Evolutionary conservation across 2,888 invertebrate genomes (phyloP).

Genomic region (Invenusta paracnida): DNA sequence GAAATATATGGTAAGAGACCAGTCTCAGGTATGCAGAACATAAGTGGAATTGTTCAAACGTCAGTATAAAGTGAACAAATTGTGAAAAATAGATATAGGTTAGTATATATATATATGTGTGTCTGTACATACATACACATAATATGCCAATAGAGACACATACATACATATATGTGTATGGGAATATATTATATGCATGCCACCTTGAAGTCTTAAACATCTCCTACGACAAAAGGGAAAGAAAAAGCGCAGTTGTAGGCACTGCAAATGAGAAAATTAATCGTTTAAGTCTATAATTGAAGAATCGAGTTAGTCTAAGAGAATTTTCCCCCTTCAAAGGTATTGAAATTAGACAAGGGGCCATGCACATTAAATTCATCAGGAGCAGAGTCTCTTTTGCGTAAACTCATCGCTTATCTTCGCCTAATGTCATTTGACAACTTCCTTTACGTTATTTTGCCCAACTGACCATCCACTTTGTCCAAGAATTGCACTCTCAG

Average conservation of each 20-base stretch:
- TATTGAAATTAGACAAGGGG: slow-evolving; percentile 27
- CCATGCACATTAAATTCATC: slow-evolving; percentile 27
- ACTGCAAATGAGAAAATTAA: slow-evolving; percentile 18
- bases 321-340: slow-evolving; percentile 17
- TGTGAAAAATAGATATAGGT: too few species aligned
- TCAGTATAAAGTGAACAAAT: too few species aligned
- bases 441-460: not conserved
- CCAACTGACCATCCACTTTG: not conserved
- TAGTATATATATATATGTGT: too few species aligned
- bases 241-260: not conserved
- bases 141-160: too few species aligned
- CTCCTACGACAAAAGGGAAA: not conserved
- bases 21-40: too few species aligned
- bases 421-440: slow-evolving; percentile 25
- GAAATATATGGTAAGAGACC: too few species aligned
- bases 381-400: slow-evolving; percentile 5
- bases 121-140: too few species aligned
- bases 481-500: not conserved
- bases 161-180: too few species aligned
- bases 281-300: slow-evolving; percentile 29
- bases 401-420: slow-evolving; percentile 18
- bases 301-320: slow-evolving; percentile 23
- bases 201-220: not conserved
- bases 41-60: too few species aligned
- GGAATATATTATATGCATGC: too few species aligned